A percentile compares a stretch with the other conserved stretches of the same genome.
These are phyloP conservation scores for Cistogaster globosa DNA, from an alignment of 2,888 invertebrate genomes.

Conservation along the genomic window DNA sequence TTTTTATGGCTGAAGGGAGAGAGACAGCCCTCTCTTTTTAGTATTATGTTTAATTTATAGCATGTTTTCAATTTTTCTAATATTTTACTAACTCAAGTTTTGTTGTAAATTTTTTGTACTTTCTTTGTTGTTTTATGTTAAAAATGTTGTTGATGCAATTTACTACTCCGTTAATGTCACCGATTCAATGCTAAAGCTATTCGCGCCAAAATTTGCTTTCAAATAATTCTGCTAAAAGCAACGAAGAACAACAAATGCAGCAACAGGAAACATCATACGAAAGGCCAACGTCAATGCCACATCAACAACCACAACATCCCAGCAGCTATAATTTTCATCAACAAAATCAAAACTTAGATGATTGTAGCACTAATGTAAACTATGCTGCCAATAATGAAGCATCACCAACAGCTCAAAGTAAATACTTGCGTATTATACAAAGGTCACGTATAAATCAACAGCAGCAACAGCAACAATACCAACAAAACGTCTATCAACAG, in stretches of 20 bases:
- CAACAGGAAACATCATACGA: conserved; percentile 78
- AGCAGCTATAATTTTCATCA: conserved; percentile 66
- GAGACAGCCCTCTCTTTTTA: not conserved
- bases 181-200: conserved; percentile 85
- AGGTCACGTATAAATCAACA: conserved; percentile 73
- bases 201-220: conserved; percentile 94
- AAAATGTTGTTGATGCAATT: conserved; percentile 52
- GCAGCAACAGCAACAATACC: conserved; percentile 76
- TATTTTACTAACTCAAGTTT: conserved; percentile 45
- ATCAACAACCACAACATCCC: conserved; percentile 66
- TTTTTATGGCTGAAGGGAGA: too few species aligned
- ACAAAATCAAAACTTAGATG: conserved; percentile 69
- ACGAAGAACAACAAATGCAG: conserved; percentile 85
- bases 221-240: conserved; percentile 87
- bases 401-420: conserved; percentile 54
- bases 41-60: conserved; percentile 7
- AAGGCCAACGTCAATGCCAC: conserved; percentile 49
- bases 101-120: conserved; percentile 72
- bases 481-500: conserved; percentile 70
- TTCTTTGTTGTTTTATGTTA: conserved; percentile 35
- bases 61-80: conserved; percentile 42
- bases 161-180: conserved; percentile 45
- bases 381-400: conserved; percentile 77
- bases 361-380: conserved; percentile 84
- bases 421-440: conserved; percentile 69